These are phyloP conservation scores for Alloplasta piceator DNA, from an alignment of 2,888 invertebrate species.

Conservation along the genomic window DNA sequence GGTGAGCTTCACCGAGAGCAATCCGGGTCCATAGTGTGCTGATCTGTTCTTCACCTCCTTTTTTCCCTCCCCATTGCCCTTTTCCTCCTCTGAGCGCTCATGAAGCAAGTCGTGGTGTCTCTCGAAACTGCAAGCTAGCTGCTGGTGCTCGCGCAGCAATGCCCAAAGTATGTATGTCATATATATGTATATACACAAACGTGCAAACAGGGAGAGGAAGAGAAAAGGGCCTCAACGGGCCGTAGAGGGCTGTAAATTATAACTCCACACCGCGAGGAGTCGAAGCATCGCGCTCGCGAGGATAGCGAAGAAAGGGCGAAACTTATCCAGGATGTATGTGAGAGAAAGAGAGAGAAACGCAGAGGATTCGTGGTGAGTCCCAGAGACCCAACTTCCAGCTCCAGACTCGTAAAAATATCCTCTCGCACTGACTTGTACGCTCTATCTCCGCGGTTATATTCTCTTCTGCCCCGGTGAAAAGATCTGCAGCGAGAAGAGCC, in stretches of 20 bases:
- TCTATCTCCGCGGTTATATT: conserved; percentile 47
- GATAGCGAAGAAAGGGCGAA: conserved; percentile 63
- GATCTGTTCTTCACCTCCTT: conserved; percentile 46
- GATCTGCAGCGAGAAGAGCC: too few relatives aligned
- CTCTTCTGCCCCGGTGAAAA: conserved; percentile 60
- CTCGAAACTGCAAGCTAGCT: conserved; percentile 49
- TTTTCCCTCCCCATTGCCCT: conserved; percentile 20
- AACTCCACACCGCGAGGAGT: conserved; percentile 81
- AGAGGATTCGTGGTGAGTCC: conserved; percentile 75
- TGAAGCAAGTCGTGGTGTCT: conserved; percentile 44
- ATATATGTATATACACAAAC: conserved; percentile 3
- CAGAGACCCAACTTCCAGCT: conserved; percentile 77
- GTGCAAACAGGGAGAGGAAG: not conserved
- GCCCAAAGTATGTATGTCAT: conserved; percentile 29
- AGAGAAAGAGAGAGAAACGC: conserved; percentile 53
- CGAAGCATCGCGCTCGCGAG: conserved; percentile 71
- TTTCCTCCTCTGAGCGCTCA: conserved; percentile 28
- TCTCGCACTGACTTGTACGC: conserved; percentile 67
- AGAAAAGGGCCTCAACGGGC: conserved; percentile 57
- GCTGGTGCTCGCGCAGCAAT: conserved; percentile 39
- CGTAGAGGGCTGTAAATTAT: conserved; percentile 80
- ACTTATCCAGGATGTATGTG: conserved; percentile 35
- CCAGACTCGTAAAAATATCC: conserved; percentile 81
- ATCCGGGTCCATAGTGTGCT: conserved; percentile 52
- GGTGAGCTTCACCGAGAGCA: conserved; percentile 60